phyloP scores from a whole-genome alignment of 2,113 vertebrate species.

The Pionites leucogaster region DNA sequence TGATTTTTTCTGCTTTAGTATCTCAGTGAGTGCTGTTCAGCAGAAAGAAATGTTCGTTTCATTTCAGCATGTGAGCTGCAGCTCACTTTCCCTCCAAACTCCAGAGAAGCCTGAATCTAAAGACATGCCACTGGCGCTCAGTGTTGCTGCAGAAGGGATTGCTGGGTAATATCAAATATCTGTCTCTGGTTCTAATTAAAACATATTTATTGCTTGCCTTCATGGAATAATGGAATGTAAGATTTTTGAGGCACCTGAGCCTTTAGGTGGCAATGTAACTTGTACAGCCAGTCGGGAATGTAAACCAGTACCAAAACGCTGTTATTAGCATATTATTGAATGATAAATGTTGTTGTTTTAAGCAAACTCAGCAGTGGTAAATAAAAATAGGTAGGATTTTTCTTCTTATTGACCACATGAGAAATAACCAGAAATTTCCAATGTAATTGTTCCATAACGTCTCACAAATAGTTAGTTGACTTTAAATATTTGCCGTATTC shows the following conservation, averaged over 20 bases:
- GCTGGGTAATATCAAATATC: neutral
- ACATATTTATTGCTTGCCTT: neutral
- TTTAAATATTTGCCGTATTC: conserved; percentile 65
- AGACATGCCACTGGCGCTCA: accelerated
- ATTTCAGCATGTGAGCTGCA: neutral
- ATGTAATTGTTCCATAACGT: neutral
- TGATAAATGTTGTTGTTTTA: neutral
- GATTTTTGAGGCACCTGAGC: neutral
- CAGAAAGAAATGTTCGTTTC: neutral
- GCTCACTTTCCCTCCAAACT: neutral
- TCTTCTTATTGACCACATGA: neutral
- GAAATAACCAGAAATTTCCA: neutral
- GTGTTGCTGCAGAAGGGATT: neutral
- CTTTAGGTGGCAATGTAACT: neutral
- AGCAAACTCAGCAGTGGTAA: neutral
- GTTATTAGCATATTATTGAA: neutral
- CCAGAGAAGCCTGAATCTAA: neutral
- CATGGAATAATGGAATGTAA: neutral
- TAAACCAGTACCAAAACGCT: neutral
- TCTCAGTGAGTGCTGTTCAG: neutral
- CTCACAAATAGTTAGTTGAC: neutral
- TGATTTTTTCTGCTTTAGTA: neutral
- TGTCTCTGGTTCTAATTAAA: neutral
- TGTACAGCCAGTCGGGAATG: neutral
- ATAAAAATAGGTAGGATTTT: neutral